Base-by-base conservation (phyloP, 2,797 vertebrate species). In the Moxostoma hubbsi region DNA sequence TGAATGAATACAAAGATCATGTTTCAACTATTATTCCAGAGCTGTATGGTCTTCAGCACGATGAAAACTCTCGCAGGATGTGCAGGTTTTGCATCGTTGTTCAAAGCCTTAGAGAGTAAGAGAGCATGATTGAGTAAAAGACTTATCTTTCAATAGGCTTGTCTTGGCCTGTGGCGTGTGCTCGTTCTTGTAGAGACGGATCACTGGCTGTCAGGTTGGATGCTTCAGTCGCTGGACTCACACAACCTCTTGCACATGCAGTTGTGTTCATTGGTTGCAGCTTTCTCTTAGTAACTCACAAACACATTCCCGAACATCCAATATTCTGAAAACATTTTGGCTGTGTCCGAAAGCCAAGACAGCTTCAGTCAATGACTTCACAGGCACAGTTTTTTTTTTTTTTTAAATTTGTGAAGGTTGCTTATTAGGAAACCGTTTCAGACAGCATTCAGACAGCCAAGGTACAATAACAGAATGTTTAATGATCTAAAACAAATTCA, bases 181-280 rank as follows among this genome's bases (percentile, higher is more conserved):
- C 43, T 73, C 36, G 7, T 9, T 80, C 18, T 58, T 36, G 0
- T 12, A 46, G 49, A 63, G 72, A 53, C 12, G 24, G 58, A 63
- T 74, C 58, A 15, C 24, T 64, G 72, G 64, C 24, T 64, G 73
- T 75, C 73, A 64, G 50, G 72, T 12, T 10, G 53, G 57, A 16
- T 13, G 16, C 71, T 11, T 61, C 58, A 51, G 58, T 36, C 68
- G 43, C 66, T 53, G 50, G 66, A 54, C 53, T 43, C 66, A 69
- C 50, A 68, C 64, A 0, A 46, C 16, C 15, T 67, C 16, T 61
- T 11, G 5, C 24, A 36, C 4, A 36, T 36, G 36, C 36, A 36
- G 36, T 36, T 36, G 18, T 24, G 36, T 36, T 36, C 36, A 36
- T 4, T 36, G 36, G 36, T 36, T 36, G 58, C 1, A 36, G 58